phyloP scores from a whole-genome alignment of 2,888 invertebrate genomes.

The Lottia gigantea region DNA sequence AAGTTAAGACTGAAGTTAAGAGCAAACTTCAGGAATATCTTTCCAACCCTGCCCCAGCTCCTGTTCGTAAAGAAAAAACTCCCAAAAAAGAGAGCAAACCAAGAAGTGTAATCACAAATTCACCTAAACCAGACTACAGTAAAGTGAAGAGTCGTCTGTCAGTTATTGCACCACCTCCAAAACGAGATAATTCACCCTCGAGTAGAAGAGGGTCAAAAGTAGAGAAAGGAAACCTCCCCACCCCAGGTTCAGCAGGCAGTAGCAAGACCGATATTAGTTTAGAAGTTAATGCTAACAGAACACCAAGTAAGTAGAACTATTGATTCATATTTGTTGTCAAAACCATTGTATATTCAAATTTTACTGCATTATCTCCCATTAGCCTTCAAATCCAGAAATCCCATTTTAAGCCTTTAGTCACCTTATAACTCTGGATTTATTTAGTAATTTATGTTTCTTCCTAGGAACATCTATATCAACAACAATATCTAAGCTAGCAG shows the following conservation, averaged over 20 bases:
- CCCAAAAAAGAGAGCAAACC: constrained; percentile 31
- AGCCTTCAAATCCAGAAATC: too few relatives aligned
- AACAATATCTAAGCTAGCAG: not conserved
- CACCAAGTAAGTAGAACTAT: not conserved
- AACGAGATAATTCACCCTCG: constrained; percentile 27
- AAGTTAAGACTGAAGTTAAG: constrained; percentile 83
- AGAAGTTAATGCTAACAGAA: constrained; percentile 11
- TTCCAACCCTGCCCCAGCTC: constrained; percentile 36
- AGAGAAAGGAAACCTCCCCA: constrained; percentile 3
- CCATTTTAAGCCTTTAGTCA: too few relatives aligned
- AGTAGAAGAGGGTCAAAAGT: not conserved
- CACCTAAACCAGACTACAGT: constrained; percentile 55
- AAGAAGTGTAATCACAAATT: constrained; percentile 38
- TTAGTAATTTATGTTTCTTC: not conserved
- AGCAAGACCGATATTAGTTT: constrained; percentile 51
- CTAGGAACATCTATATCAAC: not conserved
- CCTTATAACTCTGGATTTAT: too few relatives aligned
- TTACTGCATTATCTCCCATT: too few relatives aligned
- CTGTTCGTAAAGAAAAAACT: constrained; percentile 17
- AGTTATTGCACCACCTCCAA: constrained; percentile 35
- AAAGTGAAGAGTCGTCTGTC: constrained; percentile 57
- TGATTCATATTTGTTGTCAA: too few relatives aligned
- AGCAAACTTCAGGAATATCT: constrained; percentile 76
- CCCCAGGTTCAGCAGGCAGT: constrained; percentile 36
- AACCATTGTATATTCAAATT: too few relatives aligned